phyloP scores from a whole-genome alignment of 2,113 vertebrate species.

The Catharus fuscescens region DNA sequence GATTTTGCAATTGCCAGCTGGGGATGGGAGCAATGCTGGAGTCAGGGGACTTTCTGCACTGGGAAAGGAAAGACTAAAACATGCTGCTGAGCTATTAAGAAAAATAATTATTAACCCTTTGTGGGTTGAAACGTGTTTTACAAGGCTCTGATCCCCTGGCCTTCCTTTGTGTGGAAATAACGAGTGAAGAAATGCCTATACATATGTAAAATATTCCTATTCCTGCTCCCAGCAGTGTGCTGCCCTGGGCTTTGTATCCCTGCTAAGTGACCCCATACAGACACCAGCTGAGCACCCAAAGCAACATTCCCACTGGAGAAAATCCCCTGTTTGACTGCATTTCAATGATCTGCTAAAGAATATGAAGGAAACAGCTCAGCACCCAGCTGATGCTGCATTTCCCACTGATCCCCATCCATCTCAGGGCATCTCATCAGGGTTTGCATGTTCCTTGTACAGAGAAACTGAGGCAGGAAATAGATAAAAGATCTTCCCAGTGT shows the following conservation, averaged over 20 bases:
- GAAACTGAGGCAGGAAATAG: not conserved
- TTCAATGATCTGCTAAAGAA: not conserved
- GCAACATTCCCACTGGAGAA: not conserved
- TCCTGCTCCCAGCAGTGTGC: not conserved
- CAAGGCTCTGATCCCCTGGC: not conserved
- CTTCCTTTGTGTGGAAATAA: not conserved
- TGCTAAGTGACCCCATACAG: not conserved
- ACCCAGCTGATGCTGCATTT: not conserved
- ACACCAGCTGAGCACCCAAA: not conserved
- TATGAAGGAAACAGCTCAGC: not conserved
- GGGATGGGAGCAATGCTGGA: not conserved
- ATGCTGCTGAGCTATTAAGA: not conserved
- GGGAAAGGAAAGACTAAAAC: not conserved
- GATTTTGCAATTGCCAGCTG: conserved; percentile 40
- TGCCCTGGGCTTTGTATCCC: not conserved
- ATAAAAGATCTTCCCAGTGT: not conserved
- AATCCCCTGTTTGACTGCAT: not conserved
- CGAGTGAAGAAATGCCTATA: not conserved
- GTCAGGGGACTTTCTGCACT: not conserved
- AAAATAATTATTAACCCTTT: not conserved
- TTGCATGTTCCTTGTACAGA: not conserved
- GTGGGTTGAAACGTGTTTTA: not conserved
- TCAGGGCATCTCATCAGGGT: not conserved
- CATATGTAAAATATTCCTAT: not conserved
- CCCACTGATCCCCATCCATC: not conserved